Base-by-base conservation (phyloP, 2,888 invertebrate genomes). In the Marronus borbonicus region DNA sequence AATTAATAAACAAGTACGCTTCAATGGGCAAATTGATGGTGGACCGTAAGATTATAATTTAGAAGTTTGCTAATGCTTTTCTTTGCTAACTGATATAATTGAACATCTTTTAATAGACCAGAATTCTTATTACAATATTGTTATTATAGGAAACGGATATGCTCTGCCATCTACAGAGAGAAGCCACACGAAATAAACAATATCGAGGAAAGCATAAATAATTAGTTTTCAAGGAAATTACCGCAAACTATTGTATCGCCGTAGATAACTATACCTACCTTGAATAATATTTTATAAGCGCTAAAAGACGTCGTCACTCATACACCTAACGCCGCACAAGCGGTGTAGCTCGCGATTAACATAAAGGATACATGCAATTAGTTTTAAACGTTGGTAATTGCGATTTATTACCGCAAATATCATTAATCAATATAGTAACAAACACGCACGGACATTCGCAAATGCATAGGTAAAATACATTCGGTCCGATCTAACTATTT, bases 301-400 rank as follows among this genome's bases (percentile, higher is more conserved):
- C 62, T 28, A 62, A 28, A 62, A 28, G 24, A n/a, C 55, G 55
- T 28, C 28, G 62, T 62, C 62, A 28, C 14, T 62, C 62, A 62
- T 28, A 28, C 28, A 62, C 62, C 28, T 62, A 62, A 31, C 31
- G 28, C 62, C 31, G 24, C 12, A 28, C 24, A 10, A 14, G 12
- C 44, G 2, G 8, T 1, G 10, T 49, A 17, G 20, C 52, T 8
- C 8, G 55, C 60, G 20, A 74, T 74, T 74, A 55, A 60, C 72
- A 74, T 74, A 60, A 60, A 74, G 60, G 72, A 74, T 74, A 74
- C 72, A 44, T 60, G 49, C 60, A 74, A 74, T 74, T 74, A 74
- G 72, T 62, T 74, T 24, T 74, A 74, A 74, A 60, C 60, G 60
- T 60, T 44, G 60, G 44, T 74, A 74, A 74, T 74, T 74, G 60